Evolutionary conservation across 1,140 invertebrate genomes (phyloP), one percentile per base, ranked within the genome.

Genomic region (Pseudomyrmex sp.): DNA sequence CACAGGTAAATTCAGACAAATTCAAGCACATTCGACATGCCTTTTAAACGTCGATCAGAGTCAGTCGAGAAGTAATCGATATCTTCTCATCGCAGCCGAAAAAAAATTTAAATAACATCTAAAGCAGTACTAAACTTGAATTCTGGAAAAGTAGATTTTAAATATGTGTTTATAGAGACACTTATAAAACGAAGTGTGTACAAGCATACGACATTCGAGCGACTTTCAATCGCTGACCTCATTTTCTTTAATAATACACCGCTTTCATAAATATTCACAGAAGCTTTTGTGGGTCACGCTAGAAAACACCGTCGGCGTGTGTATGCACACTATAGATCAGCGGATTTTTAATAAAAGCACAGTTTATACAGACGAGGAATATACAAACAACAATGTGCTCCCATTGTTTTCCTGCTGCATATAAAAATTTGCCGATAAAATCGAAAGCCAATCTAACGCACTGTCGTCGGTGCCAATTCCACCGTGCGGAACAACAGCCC

Each of bases 391-490:
- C 35, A 5, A 20, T 15, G 44, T 15, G 20, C 13, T 48, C 15
- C 26, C 65, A 48, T 58, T 70, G 65, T 69, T 76, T 46, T 65
- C 10, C 52, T 26, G 35, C 23, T 58, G 52, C 65, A 35, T 70
- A 79, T 20, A 69, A 69, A 79, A 79, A 79, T 79, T 69, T 59
- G 15, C 65, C 76, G 59, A 79, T 79, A 79, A 79, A 79, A 79
- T 79, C 75, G 75, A 79, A 79, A 79, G 62, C 20, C 75, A 79
- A 79, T 69, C 63, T 69, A 15, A 18, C 75, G 20, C 65, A 23
- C n/a, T 68, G 62, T 65, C 65, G 7, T 69, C 35, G 5, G 5
- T 35, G 35, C 10, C 75, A 79, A 79, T 79, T 69, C 20, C 52
- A n/a, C 2, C 26, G 50, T 35, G 5, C 35, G 48, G 63, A 54